Percentiles rank a stretch among this genome's conserved stretches.
Evolutionary conservation across 2,888 invertebrate species (phyloP).

Genomic region (Philaethria dido): DNA sequence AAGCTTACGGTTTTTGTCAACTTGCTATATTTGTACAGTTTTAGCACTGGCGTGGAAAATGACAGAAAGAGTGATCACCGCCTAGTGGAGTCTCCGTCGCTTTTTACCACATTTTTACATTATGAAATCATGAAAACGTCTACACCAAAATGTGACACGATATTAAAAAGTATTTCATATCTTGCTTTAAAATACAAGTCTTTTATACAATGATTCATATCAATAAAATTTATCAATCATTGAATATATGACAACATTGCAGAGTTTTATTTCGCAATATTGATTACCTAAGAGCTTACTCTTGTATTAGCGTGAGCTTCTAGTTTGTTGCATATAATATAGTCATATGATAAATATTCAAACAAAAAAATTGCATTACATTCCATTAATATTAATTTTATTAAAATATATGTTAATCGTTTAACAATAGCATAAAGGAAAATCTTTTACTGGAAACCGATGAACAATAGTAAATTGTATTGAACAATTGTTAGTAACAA

Average conservation of each 20-base stretch:
- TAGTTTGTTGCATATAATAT: neutral
- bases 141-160: no score
- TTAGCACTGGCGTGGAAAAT: neutral
- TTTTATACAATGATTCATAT: no score
- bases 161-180: no score
- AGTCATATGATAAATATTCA: neutral
- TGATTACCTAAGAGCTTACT: neutral
- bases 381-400: neutral
- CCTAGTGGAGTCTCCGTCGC: no score
- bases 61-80: no score
- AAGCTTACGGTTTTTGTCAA: neutral
- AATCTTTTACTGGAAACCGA: neutral
- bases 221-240: neutral
- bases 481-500: conserved; percentile 4
- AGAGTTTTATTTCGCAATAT: neutral
- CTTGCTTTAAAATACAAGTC: no score
- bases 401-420: neutral
- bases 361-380: neutral
- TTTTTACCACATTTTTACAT: no score
- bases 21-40: neutral
- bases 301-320: neutral
- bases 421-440: neutral
- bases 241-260: neutral
- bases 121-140: no score
- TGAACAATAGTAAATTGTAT: conserved; percentile 16